Conservation (phyloP, 2,888 invertebrate species). For the Galeopsomyia nigrocyanea region DNA sequence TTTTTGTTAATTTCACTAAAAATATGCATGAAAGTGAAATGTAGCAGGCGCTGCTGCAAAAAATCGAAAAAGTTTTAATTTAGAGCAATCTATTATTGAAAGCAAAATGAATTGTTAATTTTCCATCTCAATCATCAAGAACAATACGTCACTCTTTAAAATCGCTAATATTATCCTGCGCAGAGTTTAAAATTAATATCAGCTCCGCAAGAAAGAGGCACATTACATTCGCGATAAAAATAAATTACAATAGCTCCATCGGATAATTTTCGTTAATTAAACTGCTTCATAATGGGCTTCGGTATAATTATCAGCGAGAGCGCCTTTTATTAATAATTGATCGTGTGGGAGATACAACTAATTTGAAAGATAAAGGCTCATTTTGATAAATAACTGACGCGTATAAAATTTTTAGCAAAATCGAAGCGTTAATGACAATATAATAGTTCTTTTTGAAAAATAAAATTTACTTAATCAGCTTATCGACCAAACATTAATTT, state of each 20-base stretch:
- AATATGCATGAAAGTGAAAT: too few relatives aligned
- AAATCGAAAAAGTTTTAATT: too few relatives aligned
- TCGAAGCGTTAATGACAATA: neutral
- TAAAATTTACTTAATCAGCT: too few relatives aligned
- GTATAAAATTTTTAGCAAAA: conserved; percentile 26
- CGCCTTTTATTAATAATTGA: conserved; percentile 9
- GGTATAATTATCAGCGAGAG: conserved; percentile 26
- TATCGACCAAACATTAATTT: too few relatives aligned
- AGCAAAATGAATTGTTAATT: conserved; percentile 4
- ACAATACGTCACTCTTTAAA: neutral
- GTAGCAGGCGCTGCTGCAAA: too few relatives aligned
- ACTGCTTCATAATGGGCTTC: conserved; percentile 16
- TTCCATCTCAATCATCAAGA: neutral
- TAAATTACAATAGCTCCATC: neutral
- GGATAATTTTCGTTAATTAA: conserved; percentile 19
- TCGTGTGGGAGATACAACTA: neutral
- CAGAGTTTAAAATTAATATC: neutral
- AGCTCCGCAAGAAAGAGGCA: neutral
- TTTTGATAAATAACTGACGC: neutral
- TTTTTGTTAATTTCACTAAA: too few relatives aligned
- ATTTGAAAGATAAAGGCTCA: conserved; percentile 20
- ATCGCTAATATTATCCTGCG: too few relatives aligned
- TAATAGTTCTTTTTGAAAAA: neutral
- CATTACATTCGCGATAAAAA: neutral
- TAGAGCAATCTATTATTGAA: neutral